Conservation (phyloP, 2,797 vertebrate species). For the Notolepis coatsorum region DNA sequence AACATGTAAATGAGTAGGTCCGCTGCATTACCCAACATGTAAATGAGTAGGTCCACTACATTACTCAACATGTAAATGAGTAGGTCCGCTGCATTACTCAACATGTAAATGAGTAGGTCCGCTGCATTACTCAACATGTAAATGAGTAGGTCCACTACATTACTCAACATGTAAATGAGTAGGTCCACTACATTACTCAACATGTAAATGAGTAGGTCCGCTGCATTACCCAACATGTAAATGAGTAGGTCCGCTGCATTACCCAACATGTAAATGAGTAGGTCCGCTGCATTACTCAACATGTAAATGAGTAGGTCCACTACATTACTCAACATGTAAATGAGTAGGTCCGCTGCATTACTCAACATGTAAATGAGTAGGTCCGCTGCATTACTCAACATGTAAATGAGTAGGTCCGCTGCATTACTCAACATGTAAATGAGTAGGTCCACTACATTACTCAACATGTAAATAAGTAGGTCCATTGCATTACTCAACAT, state of each 20-base stretch:
- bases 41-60: constrained; percentile 3
- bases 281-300: constrained; percentile 19
- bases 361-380: constrained; percentile 12
- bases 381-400: constrained; percentile 19
- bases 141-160: constrained; percentile 4
- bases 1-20: constrained; percentile 8
- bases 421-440: constrained; percentile 18
- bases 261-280: constrained; percentile 10
- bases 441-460: constrained; percentile 14
- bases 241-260: constrained; percentile 10
- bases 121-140: constrained; percentile 21
- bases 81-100: constrained; percentile 20
- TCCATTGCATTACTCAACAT: constrained; percentile 18
- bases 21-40: constrained; percentile 17
- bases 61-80: constrained; percentile 15
- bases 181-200: constrained; percentile 20
- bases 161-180: constrained; percentile 12
- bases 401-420: not conserved
- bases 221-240: constrained; percentile 20
- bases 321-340: constrained; percentile 19
- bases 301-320: not conserved
- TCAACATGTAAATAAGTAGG: constrained; percentile 13
- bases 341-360: constrained; percentile 11
- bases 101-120: constrained; percentile 1
- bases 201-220: not conserved